These are phyloP conservation scores for Callipepla californica DNA, from an alignment of 2,113 vertebrate genomes.

Conservation along the genomic window DNA sequence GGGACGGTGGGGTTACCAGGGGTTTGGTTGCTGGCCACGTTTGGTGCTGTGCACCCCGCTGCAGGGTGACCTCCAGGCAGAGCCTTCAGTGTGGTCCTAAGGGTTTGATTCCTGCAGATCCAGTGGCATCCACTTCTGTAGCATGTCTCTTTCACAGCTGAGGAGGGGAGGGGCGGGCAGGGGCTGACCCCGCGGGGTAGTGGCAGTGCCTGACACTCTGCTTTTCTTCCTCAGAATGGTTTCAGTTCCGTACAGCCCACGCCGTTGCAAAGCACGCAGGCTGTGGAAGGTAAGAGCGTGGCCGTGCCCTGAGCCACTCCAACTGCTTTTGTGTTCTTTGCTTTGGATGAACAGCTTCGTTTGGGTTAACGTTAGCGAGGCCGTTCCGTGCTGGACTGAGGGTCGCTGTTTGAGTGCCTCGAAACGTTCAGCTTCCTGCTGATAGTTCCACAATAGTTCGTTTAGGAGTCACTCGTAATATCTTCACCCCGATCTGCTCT, in stretches of 20 bases:
- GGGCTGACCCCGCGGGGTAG: accelerated
- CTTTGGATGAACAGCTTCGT: not conserved
- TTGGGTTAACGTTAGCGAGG: not conserved
- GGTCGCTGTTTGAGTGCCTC: not conserved
- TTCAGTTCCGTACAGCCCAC: conserved; percentile 91
- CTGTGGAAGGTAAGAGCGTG: conserved; percentile 87
- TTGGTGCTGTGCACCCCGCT: accelerated
- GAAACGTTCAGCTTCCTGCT: not conserved
- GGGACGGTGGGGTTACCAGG: not conserved
- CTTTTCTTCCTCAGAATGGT: conserved; percentile 85
- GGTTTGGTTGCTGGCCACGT: not conserved
- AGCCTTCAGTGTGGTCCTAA: not conserved
- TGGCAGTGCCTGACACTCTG: not conserved
- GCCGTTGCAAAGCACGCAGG: conserved; percentile 88
- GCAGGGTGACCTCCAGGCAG: accelerated
- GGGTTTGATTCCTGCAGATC: not conserved
- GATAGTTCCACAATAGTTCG: not conserved
- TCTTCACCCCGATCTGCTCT: not conserved
- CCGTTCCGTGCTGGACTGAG: not conserved
- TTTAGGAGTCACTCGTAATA: not conserved
- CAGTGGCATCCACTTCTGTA: not conserved
- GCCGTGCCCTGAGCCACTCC: not conserved
- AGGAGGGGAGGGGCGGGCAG: not conserved
- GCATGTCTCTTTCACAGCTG: not conserved
- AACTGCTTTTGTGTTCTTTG: accelerated